Base-by-base conservation (phyloP, 1,140 invertebrate species). In the Trypoxylus dichotomus region DNA sequence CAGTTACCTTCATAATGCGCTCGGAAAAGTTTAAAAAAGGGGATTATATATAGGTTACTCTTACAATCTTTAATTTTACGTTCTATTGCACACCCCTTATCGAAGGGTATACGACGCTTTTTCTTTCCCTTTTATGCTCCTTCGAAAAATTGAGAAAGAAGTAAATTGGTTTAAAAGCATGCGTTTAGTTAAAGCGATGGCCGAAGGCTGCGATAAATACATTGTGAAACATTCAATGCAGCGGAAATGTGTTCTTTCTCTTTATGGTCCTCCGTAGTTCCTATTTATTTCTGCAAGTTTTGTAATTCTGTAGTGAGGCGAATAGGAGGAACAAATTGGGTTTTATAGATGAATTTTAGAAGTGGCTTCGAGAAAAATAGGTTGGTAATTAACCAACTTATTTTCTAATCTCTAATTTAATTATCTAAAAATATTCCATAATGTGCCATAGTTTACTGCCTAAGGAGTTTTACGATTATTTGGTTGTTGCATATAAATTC, bases 51-150 rank as follows among this genome's bases (percentile, higher is more conserved):
- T 68, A 68, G 60, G 60, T 68, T 68, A 68, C 60, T 68, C 60
- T 68, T 68, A 68, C 60, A 68, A 68, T 68, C 60, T 68, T 68
- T 68, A 68, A 68, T 68, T 68, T 68, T 68, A 68, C 60, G 60
- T 68, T 68, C 60, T 68, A 68, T 68, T 68, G 60, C 60, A 68
- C 60, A 68, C 60, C 60, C 60, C 60, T 68, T 68, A 68, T 68
- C 60, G 24, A 24, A 68, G 60, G 60, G 60, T 68, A 68, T 27
- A 29, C 21, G 24, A 5, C 60, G 60, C 15, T 68, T 29, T 68
- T 29, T 68, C 60, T 68, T 68, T 29, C 10, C 21, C 60, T 68
- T 29, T 68, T 54, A 54, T 54, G 27, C 3, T 68, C 60, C 60
- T 68, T 68, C 60, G 60, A 68, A 24, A 68, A 68, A 68, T 68